Conservation (phyloP, 2,797 vertebrate species). For the Champsocephalus esox region DNA sequence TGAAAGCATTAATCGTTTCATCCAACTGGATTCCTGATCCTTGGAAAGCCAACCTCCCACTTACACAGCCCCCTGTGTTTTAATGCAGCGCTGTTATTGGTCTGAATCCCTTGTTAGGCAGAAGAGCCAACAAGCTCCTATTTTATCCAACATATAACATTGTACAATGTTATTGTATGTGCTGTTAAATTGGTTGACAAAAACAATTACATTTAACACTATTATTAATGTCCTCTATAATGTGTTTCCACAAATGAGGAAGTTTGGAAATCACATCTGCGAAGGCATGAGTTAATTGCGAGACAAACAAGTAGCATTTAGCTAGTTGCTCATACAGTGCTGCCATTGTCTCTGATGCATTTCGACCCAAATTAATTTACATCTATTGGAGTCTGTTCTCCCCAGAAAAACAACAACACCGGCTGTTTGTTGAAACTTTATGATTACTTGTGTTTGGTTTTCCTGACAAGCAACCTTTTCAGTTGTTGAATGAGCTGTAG, state of each 20-base stretch:
- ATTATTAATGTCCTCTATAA: slow-evolving; percentile 14
- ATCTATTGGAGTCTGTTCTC: slow-evolving; percentile 48
- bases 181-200: slow-evolving; percentile 4
- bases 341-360: slow-evolving; percentile 61
- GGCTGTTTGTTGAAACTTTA: slow-evolving; percentile 7
- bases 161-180: slow-evolving; percentile 2
- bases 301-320: slow-evolving; percentile 47
- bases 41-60: not conserved
- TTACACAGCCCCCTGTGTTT: not conserved
- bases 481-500: not conserved
- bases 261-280: slow-evolving; percentile 35
- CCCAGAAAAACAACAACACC: slow-evolving; percentile 12
- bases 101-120: not conserved
- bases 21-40: not conserved
- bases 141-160: not conserved
- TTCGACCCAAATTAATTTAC: slow-evolving; percentile 71
- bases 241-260: slow-evolving; percentile 21
- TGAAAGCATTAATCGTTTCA: not conserved
- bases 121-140: not conserved
- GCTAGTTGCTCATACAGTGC: slow-evolving; percentile 38
- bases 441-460: slow-evolving; percentile 18
- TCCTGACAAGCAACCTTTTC: slow-evolving; percentile 10
- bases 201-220: slow-evolving; percentile 5
- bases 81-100: not conserved
- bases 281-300: slow-evolving; percentile 46